phyloP scores from a whole-genome alignment of 1,140 invertebrate genomes.

The Cydia fagiglandana region DNA sequence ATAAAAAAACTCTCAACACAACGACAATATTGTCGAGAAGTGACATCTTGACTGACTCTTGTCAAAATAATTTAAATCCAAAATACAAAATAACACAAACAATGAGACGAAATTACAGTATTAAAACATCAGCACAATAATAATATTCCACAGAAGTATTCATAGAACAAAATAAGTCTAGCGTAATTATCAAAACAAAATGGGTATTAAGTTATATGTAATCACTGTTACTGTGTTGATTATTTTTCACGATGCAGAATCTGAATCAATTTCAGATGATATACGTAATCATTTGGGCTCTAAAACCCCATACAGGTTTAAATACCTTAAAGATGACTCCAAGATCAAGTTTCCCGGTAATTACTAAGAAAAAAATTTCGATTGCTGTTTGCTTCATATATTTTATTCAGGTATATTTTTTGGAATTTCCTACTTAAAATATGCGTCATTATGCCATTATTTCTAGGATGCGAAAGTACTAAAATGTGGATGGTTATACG shows the following conservation, averaged over 20 bases:
- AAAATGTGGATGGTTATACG: constrained; percentile 72
- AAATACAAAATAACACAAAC: too few relatives aligned
- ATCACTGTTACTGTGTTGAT: background rate
- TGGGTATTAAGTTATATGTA: background rate
- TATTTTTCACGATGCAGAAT: background rate
- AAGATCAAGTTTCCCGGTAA: constrained; percentile 61
- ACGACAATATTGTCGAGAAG: too few relatives aligned
- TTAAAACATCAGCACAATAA: too few relatives aligned
- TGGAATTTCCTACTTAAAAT: background rate
- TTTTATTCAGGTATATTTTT: too few relatives aligned
- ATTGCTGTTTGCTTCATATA: background rate
- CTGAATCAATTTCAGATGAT: constrained; percentile 40
- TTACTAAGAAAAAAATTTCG: constrained; percentile 30
- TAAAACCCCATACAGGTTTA: constrained; percentile 68
- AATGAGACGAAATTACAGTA: too few relatives aligned
- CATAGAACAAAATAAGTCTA: too few relatives aligned
- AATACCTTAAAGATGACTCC: constrained; percentile 59
- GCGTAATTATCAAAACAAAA: background rate
- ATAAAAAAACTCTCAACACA: too few relatives aligned
- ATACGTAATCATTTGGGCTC: constrained; percentile 60
- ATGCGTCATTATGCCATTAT: background rate
- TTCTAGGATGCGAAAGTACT: constrained; percentile 60
- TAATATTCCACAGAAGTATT: too few relatives aligned
- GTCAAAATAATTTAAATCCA: too few relatives aligned
- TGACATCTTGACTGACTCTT: too few relatives aligned